phyloP scores from a whole-genome alignment of 2,113 vertebrate species.

The Gallinago jamesoni region DNA sequence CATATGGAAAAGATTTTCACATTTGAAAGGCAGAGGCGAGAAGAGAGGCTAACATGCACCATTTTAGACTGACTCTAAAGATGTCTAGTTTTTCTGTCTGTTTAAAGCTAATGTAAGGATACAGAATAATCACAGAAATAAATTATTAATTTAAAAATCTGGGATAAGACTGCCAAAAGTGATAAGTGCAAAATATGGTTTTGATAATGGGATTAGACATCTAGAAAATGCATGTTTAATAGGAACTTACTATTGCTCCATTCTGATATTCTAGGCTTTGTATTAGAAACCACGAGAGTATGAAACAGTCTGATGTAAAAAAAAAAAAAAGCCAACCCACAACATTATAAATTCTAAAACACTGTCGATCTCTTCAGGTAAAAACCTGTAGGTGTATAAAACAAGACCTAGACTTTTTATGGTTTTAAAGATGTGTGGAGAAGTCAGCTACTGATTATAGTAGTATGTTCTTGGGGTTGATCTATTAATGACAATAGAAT shows the following conservation, averaged over 20 bases:
- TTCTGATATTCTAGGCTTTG: not conserved
- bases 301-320: not conserved
- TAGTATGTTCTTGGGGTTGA: not conserved
- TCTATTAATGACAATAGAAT: not conserved
- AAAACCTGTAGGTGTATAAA: not conserved
- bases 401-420: not conserved
- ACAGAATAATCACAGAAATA: slow-evolving; percentile 53
- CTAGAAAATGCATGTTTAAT: slow-evolving; percentile 40
- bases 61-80: slow-evolving; percentile 1
- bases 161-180: slow-evolving; percentile 40
- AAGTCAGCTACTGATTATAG: not conserved
- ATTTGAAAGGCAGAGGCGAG: slow-evolving; percentile 18
- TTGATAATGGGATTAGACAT: slow-evolving; percentile 41
- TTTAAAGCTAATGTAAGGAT: slow-evolving; percentile 49
- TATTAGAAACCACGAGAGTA: not conserved
- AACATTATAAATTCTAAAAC: not conserved
- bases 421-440: not conserved
- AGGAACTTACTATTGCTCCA: not conserved
- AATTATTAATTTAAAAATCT: slow-evolving; percentile 56
- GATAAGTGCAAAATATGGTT: slow-evolving; percentile 27
- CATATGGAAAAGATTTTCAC: slow-evolving; percentile 6
- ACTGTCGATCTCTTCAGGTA: not conserved
- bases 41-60: not conserved
- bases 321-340: not conserved
- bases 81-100: not conserved